Evolutionary conservation across 2,113 vertebrate species (phyloP).

Genomic region (Myrmecobius fasciatus): DNA sequence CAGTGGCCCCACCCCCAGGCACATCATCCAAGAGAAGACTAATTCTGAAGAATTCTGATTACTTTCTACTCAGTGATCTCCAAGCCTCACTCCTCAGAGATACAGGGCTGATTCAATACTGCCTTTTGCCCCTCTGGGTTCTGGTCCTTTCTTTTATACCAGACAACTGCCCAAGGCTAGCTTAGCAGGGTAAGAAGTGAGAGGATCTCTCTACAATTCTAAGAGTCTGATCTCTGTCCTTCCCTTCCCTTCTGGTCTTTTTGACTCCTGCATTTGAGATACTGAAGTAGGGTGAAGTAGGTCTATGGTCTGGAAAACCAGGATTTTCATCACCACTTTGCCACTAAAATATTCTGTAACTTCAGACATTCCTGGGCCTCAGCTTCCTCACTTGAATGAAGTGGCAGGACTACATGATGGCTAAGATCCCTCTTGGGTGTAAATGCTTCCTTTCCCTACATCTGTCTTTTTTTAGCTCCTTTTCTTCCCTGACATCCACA

Average conservation of each 20-base stretch:
- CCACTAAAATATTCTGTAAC: neutral
- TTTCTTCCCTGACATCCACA: neutral
- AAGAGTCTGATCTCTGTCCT: neutral
- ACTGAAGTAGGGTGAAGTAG: neutral
- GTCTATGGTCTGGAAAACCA: no score
- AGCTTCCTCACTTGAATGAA: neutral
- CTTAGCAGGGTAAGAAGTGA: neutral
- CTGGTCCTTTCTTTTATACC: neutral
- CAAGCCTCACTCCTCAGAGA: neutral
- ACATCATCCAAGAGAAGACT: conserved; percentile 2
- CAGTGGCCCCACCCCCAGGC: neutral
- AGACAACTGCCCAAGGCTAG: conserved; percentile 33
- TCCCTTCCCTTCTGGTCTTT: neutral
- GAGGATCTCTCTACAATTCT: neutral
- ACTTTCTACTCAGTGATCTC: neutral
- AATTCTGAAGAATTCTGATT: neutral
- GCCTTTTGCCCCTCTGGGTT: neutral
- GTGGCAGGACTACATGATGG: neutral
- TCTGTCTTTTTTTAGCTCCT: neutral
- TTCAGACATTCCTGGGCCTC: neutral
- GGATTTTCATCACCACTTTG: neutral
- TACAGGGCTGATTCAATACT: neutral
- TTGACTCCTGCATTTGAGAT: neutral
- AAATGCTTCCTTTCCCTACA: neutral
- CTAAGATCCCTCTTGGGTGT: neutral